Conservation (phyloP, 2,888 invertebrate species). For the Epicampocera succincta region DNA sequence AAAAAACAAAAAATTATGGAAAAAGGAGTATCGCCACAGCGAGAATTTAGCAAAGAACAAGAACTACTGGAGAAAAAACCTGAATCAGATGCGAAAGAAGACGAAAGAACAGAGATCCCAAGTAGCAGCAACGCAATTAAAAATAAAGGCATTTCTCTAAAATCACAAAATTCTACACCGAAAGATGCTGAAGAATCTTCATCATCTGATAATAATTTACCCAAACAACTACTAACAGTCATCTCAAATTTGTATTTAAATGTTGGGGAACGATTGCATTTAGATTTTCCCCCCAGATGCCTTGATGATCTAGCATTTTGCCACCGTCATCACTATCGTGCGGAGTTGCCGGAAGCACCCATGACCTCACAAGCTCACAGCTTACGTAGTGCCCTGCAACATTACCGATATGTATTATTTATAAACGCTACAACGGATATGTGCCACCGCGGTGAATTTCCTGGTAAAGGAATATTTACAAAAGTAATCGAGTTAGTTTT, state of each 20-base stretch:
- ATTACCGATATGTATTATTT: conserved; percentile 76
- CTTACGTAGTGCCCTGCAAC: conserved; percentile 74
- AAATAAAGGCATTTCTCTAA: conserved; percentile 55
- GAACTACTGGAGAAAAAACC: background rate
- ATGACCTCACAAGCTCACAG: conserved; percentile 72
- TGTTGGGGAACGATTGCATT: conserved; percentile 75
- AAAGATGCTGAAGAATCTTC: conserved; percentile 36
- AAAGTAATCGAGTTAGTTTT: conserved; percentile 77
- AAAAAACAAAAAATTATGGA: conserved; percentile 31
- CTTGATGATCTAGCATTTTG: conserved; percentile 76
- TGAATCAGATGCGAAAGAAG: background rate
- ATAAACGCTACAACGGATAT: conserved; percentile 75
- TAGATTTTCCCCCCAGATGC: conserved; percentile 76
- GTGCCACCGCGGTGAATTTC: conserved; percentile 77
- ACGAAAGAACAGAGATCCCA: conserved; percentile 8
- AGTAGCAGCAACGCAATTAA: conserved; percentile 8
- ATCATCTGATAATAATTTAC: conserved; percentile 54
- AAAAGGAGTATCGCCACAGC: background rate
- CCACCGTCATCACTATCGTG: conserved; percentile 76
- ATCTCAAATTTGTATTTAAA: conserved; percentile 78
- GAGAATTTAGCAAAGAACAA: too few species aligned
- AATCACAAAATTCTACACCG: conserved; percentile 32
- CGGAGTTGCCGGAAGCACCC: conserved; percentile 75
- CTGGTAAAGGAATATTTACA: conserved; percentile 77
- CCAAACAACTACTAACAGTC: conserved; percentile 74